These are phyloP conservation scores for Doryteuthis pealeii DNA, from an alignment of 1,140 invertebrate genomes.

Conservation along the genomic window DNA sequence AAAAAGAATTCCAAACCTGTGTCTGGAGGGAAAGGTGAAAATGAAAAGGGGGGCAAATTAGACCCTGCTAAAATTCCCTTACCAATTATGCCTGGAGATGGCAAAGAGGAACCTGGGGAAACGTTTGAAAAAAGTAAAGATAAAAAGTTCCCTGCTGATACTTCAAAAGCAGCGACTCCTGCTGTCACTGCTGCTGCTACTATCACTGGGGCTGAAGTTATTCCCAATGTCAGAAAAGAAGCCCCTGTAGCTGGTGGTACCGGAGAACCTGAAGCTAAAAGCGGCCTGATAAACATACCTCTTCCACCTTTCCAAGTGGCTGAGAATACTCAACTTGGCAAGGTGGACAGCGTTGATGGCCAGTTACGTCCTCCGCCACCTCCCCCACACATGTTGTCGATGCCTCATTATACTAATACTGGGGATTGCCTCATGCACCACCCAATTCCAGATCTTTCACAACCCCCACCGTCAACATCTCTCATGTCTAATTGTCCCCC, in stretches of 20 bases:
- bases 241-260: background rate
- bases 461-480: background rate
- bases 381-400: background rate
- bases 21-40: background rate
- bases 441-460: background rate
- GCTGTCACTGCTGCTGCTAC: background rate
- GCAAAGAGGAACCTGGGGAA: background rate
- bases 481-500: background rate
- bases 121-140: background rate
- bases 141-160: background rate
- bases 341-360: too few relatives aligned
- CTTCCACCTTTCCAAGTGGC: slow-evolving; percentile 1
- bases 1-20: background rate
- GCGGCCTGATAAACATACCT: background rate
- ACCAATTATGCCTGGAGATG: background rate
- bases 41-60: background rate
- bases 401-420: background rate
- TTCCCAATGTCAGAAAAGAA: too few relatives aligned
- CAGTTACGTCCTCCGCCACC: background rate
- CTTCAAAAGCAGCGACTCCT: background rate
- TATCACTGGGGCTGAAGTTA: background rate
- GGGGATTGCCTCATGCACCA: background rate
- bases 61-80: slow-evolving; percentile 6
- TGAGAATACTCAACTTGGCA: background rate
- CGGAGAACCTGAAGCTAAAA: background rate